phyloP scores from a whole-genome alignment of 2,113 vertebrate genomes.

The Sander vitreus region DNA sequence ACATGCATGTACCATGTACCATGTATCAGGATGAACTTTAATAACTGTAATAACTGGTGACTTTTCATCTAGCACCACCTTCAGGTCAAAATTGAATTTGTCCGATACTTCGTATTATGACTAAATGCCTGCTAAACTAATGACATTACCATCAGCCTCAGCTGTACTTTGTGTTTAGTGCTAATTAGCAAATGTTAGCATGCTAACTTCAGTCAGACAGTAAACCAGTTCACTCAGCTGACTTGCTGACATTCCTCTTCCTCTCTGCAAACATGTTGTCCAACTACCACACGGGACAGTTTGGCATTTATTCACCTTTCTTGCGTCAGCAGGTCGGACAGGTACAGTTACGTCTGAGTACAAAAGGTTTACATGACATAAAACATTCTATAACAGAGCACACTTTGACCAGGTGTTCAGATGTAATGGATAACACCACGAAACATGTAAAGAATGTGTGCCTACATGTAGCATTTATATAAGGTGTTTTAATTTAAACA shows the following conservation, averaged over 20 bases:
- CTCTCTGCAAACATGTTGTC: conserved; percentile 17
- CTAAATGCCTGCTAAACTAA: neutral
- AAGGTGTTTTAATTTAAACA: conserved; percentile 1
- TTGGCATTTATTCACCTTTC: conserved; percentile 1
- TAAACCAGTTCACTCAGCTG: neutral
- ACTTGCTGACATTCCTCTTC: neutral
- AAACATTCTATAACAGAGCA: neutral
- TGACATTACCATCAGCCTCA: neutral
- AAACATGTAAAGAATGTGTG: neutral
- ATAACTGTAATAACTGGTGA: neutral
- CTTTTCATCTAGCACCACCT: neutral
- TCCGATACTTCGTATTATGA: neutral
- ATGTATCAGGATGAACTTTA: neutral
- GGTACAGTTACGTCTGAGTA: neutral
- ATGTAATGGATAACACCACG: neutral
- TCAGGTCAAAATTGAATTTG: neutral
- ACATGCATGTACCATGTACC: neutral
- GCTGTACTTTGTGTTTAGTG: neutral
- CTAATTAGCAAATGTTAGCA: neutral
- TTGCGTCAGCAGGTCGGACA: conserved; percentile 29
- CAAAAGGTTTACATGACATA: neutral
- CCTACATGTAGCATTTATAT: conserved; percentile 4
- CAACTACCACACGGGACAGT: neutral
- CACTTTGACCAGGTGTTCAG: conserved; percentile 31
- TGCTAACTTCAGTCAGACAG: neutral